phyloP scores from a whole-genome alignment of 2,888 invertebrate species.

The Poecilobothrus nobilitatus region DNA sequence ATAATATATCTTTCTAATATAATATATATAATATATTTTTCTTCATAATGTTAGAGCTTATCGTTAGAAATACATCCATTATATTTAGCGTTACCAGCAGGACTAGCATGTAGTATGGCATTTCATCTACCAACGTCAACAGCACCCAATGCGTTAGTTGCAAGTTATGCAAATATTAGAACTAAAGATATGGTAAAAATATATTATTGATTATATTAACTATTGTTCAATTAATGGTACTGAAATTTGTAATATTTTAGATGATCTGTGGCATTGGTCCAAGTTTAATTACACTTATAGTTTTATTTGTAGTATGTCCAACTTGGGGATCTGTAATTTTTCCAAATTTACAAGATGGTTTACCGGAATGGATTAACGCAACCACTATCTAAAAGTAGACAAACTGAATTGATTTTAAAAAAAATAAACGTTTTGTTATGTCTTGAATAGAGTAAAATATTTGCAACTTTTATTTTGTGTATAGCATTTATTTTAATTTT shows the following conservation, averaged over 20 bases:
- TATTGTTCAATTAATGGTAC: background rate
- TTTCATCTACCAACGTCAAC: conserved; percentile 95
- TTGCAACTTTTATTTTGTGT: too few species aligned
- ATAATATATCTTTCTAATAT: too few species aligned
- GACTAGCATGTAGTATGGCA: conserved; percentile 82
- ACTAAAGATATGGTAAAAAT: conserved; percentile 65
- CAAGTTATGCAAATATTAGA: conserved; percentile 70
- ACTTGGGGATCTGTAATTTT: conserved; percentile 67
- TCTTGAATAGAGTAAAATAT: too few species aligned
- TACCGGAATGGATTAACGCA: conserved; percentile 63
- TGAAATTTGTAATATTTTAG: conserved; percentile 37
- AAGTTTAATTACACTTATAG: conserved; percentile 62
- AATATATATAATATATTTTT: background rate
- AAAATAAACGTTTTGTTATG: too few species aligned
- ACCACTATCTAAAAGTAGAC: conserved; percentile 45
- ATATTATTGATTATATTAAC: background rate
- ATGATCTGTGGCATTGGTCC: conserved; percentile 70
- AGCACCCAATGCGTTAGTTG: conserved; percentile 90
- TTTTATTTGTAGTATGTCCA: conserved; percentile 64
- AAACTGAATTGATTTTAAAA: conserved; percentile 21
- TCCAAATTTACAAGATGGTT: conserved; percentile 47
- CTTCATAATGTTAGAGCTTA: conserved; percentile 49
- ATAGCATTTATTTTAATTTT: too few species aligned
- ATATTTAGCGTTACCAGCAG: conserved; percentile 81
- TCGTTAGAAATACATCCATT: conserved; percentile 71